phyloP scores from a whole-genome alignment of 2,797 vertebrate genomes.

The Sebastes oblongus region DNA sequence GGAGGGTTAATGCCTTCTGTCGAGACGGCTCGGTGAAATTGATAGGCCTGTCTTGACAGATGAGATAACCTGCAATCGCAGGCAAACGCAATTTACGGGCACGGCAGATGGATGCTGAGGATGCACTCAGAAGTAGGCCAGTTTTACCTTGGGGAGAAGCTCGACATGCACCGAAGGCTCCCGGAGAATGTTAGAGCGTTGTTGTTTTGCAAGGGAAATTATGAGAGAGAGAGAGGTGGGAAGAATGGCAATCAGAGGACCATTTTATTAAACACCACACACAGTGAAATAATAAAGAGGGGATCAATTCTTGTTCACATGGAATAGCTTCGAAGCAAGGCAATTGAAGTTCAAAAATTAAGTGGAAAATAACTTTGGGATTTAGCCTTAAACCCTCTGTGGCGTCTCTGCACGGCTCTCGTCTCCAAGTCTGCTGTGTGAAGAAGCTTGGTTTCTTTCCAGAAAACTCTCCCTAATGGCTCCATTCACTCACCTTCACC shows the following conservation, averaged over 20 bases:
- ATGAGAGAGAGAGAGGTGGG: conserved; percentile 10
- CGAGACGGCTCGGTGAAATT: conserved; percentile 59
- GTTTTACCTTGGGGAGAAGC: conserved; percentile 69
- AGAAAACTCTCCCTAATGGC: conserved; percentile 5
- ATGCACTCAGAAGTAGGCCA: conserved; percentile 74
- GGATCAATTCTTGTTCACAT: conserved; percentile 20
- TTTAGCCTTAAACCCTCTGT: conserved; percentile 20
- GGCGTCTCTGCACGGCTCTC: neutral
- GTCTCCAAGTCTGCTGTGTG: neutral
- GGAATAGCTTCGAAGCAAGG: conserved; percentile 13
- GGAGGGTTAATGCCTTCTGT: conserved; percentile 71
- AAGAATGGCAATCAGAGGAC: conserved; percentile 4
- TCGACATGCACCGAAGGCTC: conserved; percentile 50
- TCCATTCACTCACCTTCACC: conserved; percentile 12
- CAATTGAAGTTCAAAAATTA: conserved; percentile 31
- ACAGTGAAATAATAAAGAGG: conserved; percentile 24
- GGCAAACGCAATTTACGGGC: conserved; percentile 66
- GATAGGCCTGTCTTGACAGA: conserved; percentile 72
- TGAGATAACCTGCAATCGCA: conserved; percentile 69
- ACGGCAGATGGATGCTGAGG: conserved; percentile 71
- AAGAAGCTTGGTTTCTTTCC: neutral
- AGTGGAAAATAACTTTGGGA: conserved; percentile 44
- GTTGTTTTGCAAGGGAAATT: conserved; percentile 62
- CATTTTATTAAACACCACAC: conserved; percentile 23
- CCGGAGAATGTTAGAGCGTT: conserved; percentile 55